Conservation (phyloP, 2,797 vertebrate genomes). For the Scomberomorus guttatus region DNA sequence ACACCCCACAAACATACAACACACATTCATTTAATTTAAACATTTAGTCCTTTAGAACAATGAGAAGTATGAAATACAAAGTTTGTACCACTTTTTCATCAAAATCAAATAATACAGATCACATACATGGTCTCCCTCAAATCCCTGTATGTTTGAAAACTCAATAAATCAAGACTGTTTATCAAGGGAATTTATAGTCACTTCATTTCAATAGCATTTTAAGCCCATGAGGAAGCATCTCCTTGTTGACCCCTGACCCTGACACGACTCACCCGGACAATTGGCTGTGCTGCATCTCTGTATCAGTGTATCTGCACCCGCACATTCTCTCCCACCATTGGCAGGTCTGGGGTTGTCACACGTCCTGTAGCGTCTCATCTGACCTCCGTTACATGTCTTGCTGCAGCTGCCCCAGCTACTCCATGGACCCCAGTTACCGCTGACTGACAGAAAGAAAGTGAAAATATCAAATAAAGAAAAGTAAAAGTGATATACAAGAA, state of each 20-base stretch:
- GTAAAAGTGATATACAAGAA: not conserved
- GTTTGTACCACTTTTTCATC: not conserved
- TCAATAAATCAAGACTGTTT: not conserved
- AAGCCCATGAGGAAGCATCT: not conserved
- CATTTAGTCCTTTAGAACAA: not conserved
- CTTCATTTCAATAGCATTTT: not conserved
- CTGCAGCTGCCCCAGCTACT: conserved; percentile 95
- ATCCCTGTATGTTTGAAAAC: too few species aligned
- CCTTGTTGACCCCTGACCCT: not conserved
- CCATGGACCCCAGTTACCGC: conserved; percentile 95
- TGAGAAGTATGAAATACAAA: not conserved
- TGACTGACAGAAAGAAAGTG: conserved; percentile 80
- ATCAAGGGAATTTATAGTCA: not conserved
- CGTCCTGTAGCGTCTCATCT: conserved; percentile 90
- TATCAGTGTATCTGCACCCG: conserved; percentile 92
- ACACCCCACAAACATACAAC: conserved; percentile 20
- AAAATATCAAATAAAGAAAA: conserved; percentile 1
- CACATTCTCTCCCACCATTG: conserved; percentile 92
- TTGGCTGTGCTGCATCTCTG: conserved; percentile 88
- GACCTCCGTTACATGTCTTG: conserved; percentile 92
- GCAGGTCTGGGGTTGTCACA: conserved; percentile 93
- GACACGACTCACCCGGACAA: conserved; percentile 90
- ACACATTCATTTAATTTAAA: not conserved
- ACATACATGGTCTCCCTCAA: too few species aligned
- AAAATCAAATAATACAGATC: too few species aligned